These are phyloP conservation scores for Ochotona curzoniae DNA, from an alignment of 2,113 vertebrate species.

Conservation along the genomic window DNA sequence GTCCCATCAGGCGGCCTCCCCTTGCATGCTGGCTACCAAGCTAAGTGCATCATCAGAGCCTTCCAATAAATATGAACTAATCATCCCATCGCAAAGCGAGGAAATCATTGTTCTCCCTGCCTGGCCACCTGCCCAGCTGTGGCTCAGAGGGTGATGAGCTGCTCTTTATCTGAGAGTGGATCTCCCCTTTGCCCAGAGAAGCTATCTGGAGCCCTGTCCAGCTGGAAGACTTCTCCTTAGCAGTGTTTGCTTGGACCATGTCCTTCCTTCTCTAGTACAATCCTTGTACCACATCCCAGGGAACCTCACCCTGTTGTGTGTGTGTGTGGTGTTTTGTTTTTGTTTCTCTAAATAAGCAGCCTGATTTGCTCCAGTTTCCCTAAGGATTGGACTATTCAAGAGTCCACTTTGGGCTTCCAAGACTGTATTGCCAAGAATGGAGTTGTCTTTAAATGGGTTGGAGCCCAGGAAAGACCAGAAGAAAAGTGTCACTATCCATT, in stretches of 20 bases:
- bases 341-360: slow-evolving; percentile 60
- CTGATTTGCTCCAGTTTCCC: slow-evolving; percentile 66
- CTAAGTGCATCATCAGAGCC: slow-evolving; percentile 3
- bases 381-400: slow-evolving; percentile 49
- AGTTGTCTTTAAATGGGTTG: neutral
- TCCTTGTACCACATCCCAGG: slow-evolving; percentile 52
- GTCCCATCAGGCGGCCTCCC: slow-evolving; percentile 45
- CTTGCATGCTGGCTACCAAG: neutral
- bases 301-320: slow-evolving; percentile 59
- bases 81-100: slow-evolving; percentile 67
- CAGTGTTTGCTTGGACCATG: slow-evolving; percentile 39
- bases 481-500: neutral
- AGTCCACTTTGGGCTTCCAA: slow-evolving; percentile 6
- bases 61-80: slow-evolving; percentile 76
- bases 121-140: slow-evolving; percentile 63
- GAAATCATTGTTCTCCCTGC: slow-evolving; percentile 66
- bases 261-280: slow-evolving; percentile 43
- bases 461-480: slow-evolving; percentile 7
- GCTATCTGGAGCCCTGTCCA: slow-evolving; percentile 26
- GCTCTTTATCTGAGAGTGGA: slow-evolving; percentile 52
- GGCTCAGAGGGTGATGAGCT: slow-evolving; percentile 28
- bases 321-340: neutral
- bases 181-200: slow-evolving; percentile 67
- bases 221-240: slow-evolving; percentile 50
- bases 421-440: neutral